These are phyloP conservation scores for Cuculus canorus DNA, from an alignment of 2,797 vertebrate genomes.

Conservation along the genomic window DNA sequence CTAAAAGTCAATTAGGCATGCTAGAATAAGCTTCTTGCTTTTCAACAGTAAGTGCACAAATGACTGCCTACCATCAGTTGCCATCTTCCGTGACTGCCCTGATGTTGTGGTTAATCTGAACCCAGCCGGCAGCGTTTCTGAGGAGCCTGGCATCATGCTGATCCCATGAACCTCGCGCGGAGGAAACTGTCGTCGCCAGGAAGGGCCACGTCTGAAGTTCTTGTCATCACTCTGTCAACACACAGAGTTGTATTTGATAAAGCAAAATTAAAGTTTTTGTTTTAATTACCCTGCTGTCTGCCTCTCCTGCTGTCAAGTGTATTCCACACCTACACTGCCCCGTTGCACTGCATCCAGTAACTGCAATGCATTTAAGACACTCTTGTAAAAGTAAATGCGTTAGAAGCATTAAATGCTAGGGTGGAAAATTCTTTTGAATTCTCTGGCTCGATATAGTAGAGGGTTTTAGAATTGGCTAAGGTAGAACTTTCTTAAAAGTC, in stretches of 20 bases:
- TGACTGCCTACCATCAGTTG: constrained; percentile 85
- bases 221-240: constrained; percentile 86
- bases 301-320: background rate
- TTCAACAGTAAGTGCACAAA: constrained; percentile 11
- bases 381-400: background rate
- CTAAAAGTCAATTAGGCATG: background rate
- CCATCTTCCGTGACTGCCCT: constrained; percentile 90
- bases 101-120: constrained; percentile 95
- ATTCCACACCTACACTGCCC: background rate
- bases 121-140: constrained; percentile 95
- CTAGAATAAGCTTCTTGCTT: background rate
- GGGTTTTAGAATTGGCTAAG: background rate
- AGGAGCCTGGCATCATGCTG: constrained; percentile 98
- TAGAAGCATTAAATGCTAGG: background rate
- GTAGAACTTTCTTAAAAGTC: background rate
- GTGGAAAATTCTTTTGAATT: background rate
- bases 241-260: background rate
- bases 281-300: background rate
- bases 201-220: constrained; percentile 90
- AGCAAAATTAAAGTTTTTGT: background rate
- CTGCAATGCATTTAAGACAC: background rate
- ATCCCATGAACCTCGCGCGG: constrained; percentile 95
- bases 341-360: background rate
- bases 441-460: background rate
- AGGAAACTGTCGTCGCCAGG: constrained; percentile 96